phyloP scores from a whole-genome alignment of 2,113 vertebrate genomes.

The Crypturellus undulatus region DNA sequence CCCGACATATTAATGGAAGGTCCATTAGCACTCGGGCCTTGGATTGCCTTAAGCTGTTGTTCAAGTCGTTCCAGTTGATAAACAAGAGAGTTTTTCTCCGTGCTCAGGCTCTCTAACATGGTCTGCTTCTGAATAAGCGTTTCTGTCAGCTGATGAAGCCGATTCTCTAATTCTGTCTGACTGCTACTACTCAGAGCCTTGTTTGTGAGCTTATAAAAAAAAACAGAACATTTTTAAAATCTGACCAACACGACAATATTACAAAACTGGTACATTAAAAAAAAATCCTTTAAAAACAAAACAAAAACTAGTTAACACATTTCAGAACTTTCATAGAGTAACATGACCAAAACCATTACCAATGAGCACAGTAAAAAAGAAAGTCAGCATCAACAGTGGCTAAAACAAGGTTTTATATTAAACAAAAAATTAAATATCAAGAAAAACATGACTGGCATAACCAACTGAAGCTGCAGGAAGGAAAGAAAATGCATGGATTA shows the following conservation, averaged over 20 bases:
- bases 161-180: slow-evolving; percentile 92
- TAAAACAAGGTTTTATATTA: background rate
- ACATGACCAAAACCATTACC: background rate
- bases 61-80: slow-evolving; percentile 95
- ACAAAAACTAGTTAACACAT: background rate
- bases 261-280: background rate
- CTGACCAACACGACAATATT: background rate
- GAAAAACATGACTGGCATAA: background rate
- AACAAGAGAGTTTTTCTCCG: slow-evolving; percentile 93
- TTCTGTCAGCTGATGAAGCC: slow-evolving; percentile 96
- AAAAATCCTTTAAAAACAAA: background rate
- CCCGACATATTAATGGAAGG: slow-evolving; percentile 89
- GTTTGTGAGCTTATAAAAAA: slow-evolving; percentile 88
- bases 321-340: background rate
- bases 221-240: background rate
- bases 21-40: slow-evolving; percentile 80
- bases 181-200: slow-evolving; percentile 92
- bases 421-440: background rate
- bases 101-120: slow-evolving; percentile 96
- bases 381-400: background rate
- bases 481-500: background rate
- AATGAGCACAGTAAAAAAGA: background rate
- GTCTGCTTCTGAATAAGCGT: slow-evolving; percentile 99
- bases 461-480: background rate
- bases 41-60: slow-evolving; percentile 87